Conservation (phyloP, 2,113 vertebrate genomes). For the Hippocampus mohnikei region DNA sequence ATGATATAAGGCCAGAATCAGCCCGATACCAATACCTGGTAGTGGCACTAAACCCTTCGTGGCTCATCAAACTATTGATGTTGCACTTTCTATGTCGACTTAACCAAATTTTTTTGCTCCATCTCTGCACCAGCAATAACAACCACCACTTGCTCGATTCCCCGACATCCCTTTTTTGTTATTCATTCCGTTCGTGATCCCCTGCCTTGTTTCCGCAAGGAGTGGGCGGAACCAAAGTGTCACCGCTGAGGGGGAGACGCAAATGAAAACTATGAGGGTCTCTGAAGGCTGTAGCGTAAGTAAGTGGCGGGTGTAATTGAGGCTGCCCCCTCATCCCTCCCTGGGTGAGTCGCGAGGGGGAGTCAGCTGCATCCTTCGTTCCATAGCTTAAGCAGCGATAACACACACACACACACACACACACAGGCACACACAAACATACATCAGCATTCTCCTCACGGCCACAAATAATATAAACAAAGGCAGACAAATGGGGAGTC, state of each 20-base stretch:
- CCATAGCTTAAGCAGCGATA: neutral
- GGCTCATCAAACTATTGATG: too few species aligned
- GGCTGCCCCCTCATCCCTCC: neutral
- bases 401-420: neutral
- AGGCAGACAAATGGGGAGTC: neutral
- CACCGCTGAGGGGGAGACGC: neutral
- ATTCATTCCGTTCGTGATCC: neutral
- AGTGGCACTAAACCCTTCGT: too few species aligned
- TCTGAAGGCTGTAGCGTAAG: neutral
- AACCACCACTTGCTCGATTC: neutral
- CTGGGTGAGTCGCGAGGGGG: too few species aligned
- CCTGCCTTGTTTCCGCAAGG: neutral
- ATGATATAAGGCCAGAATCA: too few species aligned
- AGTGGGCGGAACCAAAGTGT: neutral
- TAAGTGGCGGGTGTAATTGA: neutral
- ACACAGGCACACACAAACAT: neutral
- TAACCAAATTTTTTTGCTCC: neutral
- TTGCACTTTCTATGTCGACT: neutral
- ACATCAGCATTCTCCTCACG: neutral
- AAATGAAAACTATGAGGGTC: neutral
- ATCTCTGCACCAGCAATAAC: neutral
- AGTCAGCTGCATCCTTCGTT: neutral
- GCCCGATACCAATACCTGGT: too few species aligned
- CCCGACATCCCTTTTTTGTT: neutral
- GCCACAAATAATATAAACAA: neutral